A percentile compares a stretch with the other conserved stretches of the same genome.
Evolutionary conservation across 92 coral and sea anemone genomes (phyloP).

Genomic region (Metridium senile): DNA sequence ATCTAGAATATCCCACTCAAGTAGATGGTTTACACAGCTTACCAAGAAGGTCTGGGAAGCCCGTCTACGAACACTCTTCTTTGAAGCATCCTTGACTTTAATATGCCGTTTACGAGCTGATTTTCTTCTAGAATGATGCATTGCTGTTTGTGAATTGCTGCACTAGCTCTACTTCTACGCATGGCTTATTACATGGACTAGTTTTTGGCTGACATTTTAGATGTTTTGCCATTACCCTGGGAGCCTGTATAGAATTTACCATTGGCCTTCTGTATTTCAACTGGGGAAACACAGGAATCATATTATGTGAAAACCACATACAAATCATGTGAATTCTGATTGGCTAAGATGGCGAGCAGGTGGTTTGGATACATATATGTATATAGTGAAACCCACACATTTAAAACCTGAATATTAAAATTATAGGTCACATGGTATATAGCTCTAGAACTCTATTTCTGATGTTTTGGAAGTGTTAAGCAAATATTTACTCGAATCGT

Average conservation of each 20-base stretch:
- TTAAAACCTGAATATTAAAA: conserved; percentile 2
- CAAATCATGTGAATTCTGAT: background rate
- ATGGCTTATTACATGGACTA: conserved; percentile 4
- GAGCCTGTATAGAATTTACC: conserved; percentile 1
- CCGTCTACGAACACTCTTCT: conserved; percentile 53
- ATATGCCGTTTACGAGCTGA: conserved; percentile 35
- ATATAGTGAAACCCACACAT: background rate
- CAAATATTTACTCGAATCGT: no score
- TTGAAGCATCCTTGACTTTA: conserved; percentile 65
- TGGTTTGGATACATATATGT: background rate
- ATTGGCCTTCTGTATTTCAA: conserved; percentile 3
- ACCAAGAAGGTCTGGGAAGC: conserved; percentile 58
- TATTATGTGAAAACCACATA: conserved; percentile 8
- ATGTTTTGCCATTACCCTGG: background rate
- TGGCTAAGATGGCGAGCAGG: background rate
- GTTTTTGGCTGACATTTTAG: conserved; percentile 12
- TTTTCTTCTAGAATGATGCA: conserved; percentile 60
- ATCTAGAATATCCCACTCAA: no score
- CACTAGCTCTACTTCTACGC: background rate
- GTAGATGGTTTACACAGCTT: conserved; percentile 1
- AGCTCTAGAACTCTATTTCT: no score
- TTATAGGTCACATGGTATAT: no score
- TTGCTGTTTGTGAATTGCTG: background rate
- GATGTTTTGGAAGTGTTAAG: no score
- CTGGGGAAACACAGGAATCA: background rate